Percentiles rank a stretch among this genome's conserved stretches.
Evolutionary conservation across 2,888 invertebrate species (phyloP).

Genomic region (Lathronympha strigana): DNA sequence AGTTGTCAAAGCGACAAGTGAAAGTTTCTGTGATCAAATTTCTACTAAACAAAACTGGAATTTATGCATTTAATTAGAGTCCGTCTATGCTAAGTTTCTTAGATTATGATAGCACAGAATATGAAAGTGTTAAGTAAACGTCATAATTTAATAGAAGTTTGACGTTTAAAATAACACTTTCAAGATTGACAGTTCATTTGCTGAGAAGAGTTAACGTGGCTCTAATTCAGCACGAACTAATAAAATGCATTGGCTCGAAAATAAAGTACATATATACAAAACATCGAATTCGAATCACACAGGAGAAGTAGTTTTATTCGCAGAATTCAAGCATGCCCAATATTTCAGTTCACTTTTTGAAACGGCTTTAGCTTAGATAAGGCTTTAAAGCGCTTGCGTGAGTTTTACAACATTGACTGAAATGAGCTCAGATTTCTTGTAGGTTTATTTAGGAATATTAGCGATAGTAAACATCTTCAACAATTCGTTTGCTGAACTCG

Average conservation of each 20-base stretch:
- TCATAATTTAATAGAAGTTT: too few species aligned
- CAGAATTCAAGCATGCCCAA: neutral
- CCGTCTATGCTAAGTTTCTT: too few species aligned
- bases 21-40: neutral
- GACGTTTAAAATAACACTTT: too few species aligned
- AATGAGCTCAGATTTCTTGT: neutral
- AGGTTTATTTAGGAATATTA: neutral
- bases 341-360: neutral
- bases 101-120: too few species aligned
- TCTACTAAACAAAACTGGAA: neutral
- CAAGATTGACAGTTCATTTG: too few species aligned
- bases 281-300: neutral
- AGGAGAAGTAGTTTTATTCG: neutral
- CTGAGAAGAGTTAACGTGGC: too few species aligned
- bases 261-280: neutral
- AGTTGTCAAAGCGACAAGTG: neutral
- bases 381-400: neutral
- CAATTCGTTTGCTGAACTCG: too few species aligned
- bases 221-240: neutral
- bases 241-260: slow-evolving; percentile 1
- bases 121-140: too few species aligned
- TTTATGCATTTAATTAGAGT: too few species aligned
- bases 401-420: neutral
- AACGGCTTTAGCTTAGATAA: neutral
- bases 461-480: neutral